Conservation (phyloP, 2,797 vertebrate species). For the Anguilla pacifica region DNA sequence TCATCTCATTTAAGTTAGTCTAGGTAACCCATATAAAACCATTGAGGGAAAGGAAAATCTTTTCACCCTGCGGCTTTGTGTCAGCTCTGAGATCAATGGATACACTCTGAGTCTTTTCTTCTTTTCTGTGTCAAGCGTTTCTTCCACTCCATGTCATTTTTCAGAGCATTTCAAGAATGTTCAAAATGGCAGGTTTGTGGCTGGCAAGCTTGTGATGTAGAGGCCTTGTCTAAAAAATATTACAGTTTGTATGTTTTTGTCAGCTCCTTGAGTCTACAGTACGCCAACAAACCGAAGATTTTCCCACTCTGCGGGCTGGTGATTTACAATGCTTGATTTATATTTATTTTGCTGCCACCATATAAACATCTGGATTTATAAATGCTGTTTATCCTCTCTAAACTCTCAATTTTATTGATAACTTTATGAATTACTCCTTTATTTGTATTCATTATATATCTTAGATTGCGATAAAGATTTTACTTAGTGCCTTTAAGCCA, state of each 20-base stretch:
- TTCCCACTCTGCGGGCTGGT: neutral
- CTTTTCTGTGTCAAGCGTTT: slow-evolving; percentile 20
- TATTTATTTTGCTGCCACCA: neutral
- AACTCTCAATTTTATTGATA: neutral
- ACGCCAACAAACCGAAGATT: neutral
- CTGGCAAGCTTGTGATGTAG: slow-evolving; percentile 6
- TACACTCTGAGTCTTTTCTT: slow-evolving; percentile 33
- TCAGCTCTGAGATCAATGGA: slow-evolving; percentile 44
- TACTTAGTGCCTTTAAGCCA: neutral
- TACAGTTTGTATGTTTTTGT: neutral
- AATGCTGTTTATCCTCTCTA: neutral
- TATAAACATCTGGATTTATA: neutral
- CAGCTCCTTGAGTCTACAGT: neutral
- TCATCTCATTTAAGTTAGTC: slow-evolving; percentile 59
- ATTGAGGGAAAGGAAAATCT: slow-evolving; percentile 35
- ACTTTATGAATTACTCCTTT: too few relatives aligned
- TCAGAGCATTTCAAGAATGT: slow-evolving; percentile 22
- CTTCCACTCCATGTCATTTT: slow-evolving; percentile 22
- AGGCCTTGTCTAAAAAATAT: neutral
- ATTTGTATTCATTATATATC: too few relatives aligned
- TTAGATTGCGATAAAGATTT: neutral
- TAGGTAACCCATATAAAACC: slow-evolving; percentile 55
- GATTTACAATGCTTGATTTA: neutral
- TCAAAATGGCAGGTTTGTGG: slow-evolving; percentile 16
- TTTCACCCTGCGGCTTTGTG: slow-evolving; percentile 45